Conservation (phyloP, 2,797 vertebrate genomes). For the Manis javanica region DNA sequence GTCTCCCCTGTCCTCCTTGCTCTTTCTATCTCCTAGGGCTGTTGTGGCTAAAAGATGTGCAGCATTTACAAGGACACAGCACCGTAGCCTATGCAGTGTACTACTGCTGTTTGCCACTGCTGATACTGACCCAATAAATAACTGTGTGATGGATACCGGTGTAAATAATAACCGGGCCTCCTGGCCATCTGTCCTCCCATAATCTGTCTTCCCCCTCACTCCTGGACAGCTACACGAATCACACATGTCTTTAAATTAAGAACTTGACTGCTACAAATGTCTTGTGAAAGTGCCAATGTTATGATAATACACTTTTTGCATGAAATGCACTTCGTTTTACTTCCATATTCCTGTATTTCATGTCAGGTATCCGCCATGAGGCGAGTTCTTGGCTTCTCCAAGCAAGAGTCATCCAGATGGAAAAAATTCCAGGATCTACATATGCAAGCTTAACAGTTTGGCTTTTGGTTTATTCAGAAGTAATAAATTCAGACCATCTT, state of each 20-base stretch:
- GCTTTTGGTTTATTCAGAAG: slow-evolving; percentile 47
- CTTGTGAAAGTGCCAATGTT: slow-evolving; percentile 26
- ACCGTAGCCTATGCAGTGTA: not conserved
- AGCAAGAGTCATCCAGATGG: slow-evolving; percentile 38
- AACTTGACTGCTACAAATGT: slow-evolving; percentile 50
- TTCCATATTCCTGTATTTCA: slow-evolving; percentile 53
- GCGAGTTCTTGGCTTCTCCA: slow-evolving; percentile 63
- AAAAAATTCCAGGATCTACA: slow-evolving; percentile 37
- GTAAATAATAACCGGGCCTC: slow-evolving; percentile 39
- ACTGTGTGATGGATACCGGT: slow-evolving; percentile 39
- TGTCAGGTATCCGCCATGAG: slow-evolving; percentile 40
- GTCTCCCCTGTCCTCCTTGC: not conserved
- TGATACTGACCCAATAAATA: slow-evolving; percentile 46
- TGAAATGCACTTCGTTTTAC: slow-evolving; percentile 46
- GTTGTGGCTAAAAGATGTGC: not conserved
- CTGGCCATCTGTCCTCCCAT: not conserved
- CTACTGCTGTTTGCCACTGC: not conserved
- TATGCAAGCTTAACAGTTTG: not conserved
- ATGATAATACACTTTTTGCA: slow-evolving; percentile 32
- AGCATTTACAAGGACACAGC: not conserved
- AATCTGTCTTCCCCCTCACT: not conserved
- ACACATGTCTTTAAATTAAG: slow-evolving; percentile 62
- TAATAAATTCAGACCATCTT: not conserved
- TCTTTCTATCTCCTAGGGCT: not conserved
- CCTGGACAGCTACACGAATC: slow-evolving; percentile 38